Conservation (phyloP, 2,888 invertebrate genomes). For the Phengaris alcon region DNA sequence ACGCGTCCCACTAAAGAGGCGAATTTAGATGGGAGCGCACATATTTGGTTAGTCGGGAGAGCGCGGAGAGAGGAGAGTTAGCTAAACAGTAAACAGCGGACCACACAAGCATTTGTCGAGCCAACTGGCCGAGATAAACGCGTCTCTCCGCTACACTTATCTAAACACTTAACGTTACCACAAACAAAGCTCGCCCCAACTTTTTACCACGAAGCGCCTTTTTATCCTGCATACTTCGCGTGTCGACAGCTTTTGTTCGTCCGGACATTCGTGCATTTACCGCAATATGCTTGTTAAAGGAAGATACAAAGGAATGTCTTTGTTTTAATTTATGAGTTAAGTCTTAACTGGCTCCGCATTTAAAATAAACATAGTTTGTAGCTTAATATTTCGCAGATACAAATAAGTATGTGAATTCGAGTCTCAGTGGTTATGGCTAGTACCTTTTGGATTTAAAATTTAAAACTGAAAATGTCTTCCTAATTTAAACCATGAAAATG, state of each 20-base stretch:
- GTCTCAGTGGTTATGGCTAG: neutral
- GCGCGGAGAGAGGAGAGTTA: slow-evolving; percentile 43
- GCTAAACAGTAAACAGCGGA: slow-evolving; percentile 68
- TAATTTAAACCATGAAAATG: slow-evolving; percentile 2
- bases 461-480: neutral
- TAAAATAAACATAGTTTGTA: slow-evolving; percentile 32
- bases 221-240: slow-evolving; percentile 71
- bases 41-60: slow-evolving; percentile 52
- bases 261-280: slow-evolving; percentile 71
- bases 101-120: slow-evolving; percentile 77
- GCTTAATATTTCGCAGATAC: neutral
- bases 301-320: slow-evolving; percentile 62
- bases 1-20: slow-evolving; percentile 17
- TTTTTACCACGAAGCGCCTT: slow-evolving; percentile 73
- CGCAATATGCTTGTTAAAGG: slow-evolving; percentile 61
- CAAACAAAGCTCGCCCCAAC: slow-evolving; percentile 75
- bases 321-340: slow-evolving; percentile 52
- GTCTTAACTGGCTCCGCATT: slow-evolving; percentile 32
- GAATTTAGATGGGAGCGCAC: slow-evolving; percentile 49
- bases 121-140: slow-evolving; percentile 71
- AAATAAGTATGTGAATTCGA: neutral
- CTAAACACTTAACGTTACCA: slow-evolving; percentile 76
- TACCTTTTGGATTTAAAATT: neutral
- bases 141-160: slow-evolving; percentile 74
- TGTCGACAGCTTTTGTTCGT: slow-evolving; percentile 68